These are phyloP conservation scores for Mystacornis crossleyi DNA, from an alignment of 2,113 vertebrate genomes.

Conservation along the genomic window DNA sequence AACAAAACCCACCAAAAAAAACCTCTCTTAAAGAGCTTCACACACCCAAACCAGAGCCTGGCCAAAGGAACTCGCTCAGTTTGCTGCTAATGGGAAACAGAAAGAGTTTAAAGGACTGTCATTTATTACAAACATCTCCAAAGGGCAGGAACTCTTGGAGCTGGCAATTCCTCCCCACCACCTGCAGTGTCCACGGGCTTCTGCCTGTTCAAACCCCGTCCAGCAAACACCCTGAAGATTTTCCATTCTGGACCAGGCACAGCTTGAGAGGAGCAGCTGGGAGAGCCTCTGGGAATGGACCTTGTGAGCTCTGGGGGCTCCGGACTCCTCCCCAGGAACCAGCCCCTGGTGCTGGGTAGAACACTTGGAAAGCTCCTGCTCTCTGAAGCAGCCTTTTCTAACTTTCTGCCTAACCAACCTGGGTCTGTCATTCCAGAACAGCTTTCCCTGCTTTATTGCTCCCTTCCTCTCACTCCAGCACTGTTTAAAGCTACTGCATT, in stretches of 20 bases:
- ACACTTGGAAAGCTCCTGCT: not conserved
- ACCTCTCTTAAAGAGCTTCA: not conserved
- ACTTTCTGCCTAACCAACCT: not conserved
- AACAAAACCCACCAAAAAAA: not conserved
- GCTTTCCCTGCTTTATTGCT: not conserved
- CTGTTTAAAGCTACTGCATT: conserved; percentile 4
- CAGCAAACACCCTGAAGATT: fast-evolving
- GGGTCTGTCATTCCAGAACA: not conserved
- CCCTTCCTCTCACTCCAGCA: not conserved
- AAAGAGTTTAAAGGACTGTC: not conserved
- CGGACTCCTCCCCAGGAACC: no score
- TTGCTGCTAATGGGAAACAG: not conserved
- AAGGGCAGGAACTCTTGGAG: not conserved
- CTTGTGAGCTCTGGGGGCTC: not conserved
- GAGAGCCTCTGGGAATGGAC: not conserved
- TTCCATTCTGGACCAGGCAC: not conserved
- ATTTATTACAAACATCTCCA: not conserved
- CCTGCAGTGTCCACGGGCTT: fast-evolving
- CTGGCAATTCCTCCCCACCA: not conserved
- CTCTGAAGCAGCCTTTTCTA: not conserved
- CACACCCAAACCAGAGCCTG: not conserved
- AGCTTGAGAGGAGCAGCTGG: not conserved
- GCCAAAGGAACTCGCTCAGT: not conserved
- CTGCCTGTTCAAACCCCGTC: fast-evolving
- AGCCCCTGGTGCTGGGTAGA: fast-evolving